These are phyloP conservation scores for Diorhabda carinulata DNA, from an alignment of 1,140 invertebrate genomes.

Conservation along the genomic window DNA sequence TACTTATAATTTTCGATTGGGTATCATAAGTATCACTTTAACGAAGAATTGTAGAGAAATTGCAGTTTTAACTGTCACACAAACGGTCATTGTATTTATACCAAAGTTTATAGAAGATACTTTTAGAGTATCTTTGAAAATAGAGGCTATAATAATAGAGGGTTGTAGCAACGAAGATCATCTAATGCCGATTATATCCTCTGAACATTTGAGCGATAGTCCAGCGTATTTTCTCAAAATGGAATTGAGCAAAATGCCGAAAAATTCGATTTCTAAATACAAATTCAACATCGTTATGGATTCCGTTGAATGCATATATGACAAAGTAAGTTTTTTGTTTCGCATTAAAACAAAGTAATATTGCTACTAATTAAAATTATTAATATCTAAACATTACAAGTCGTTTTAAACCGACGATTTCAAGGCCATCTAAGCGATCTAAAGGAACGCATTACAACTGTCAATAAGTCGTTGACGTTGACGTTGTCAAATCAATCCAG, in stretches of 20 bases:
- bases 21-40: conserved; percentile 68
- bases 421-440: too few relatives aligned
- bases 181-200: conserved; percentile 60
- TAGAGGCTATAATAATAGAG: conserved; percentile 77
- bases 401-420: too few relatives aligned
- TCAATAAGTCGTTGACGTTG: too few relatives aligned
- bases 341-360: too few relatives aligned
- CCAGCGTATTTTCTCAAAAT: conserved; percentile 68
- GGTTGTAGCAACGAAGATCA: conserved; percentile 71
- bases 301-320: conserved; percentile 73
- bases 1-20: conserved; percentile 74
- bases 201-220: conserved; percentile 51
- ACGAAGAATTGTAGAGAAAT: conserved; percentile 69
- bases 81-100: conserved; percentile 47
- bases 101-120: conserved; percentile 37
- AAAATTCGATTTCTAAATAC: conserved; percentile 65
- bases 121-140: conserved; percentile 37
- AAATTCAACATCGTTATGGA: conserved; percentile 65
- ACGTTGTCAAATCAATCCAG: too few relatives aligned
- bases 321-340: conserved; percentile 59
- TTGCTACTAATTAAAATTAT: too few relatives aligned
- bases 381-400: too few relatives aligned
- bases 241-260: conserved; percentile 73
- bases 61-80: conserved; percentile 67
- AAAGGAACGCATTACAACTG: too few relatives aligned